phyloP scores from a whole-genome alignment of 2,888 invertebrate genomes.

The Cylindroiulus punctatus region DNA sequence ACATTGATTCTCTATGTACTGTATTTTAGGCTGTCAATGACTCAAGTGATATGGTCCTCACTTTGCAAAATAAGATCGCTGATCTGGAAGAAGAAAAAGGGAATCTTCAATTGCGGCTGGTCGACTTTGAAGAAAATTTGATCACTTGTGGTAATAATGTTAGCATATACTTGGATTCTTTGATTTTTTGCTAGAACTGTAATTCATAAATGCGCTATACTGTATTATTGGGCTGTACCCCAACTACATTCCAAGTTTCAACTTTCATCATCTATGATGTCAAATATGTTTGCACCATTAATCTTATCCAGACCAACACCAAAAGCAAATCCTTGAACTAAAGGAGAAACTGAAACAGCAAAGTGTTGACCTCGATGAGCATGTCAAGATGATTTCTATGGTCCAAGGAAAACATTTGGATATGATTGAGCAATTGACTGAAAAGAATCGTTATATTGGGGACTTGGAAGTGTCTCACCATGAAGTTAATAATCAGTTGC shows the following conservation, averaged over 20 bases:
- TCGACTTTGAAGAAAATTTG: slow-evolving; percentile 80
- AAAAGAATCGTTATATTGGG: background rate
- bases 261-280: background rate
- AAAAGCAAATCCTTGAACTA: slow-evolving; percentile 56
- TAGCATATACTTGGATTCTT: background rate
- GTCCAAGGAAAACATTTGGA: slow-evolving; percentile 77
- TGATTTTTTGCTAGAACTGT: background rate
- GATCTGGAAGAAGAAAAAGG: slow-evolving; percentile 92
- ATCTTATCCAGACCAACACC: background rate
- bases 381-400: slow-evolving; percentile 72
- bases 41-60: slow-evolving; percentile 61
- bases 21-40: background rate
- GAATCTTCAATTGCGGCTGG: slow-evolving; percentile 84
- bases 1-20: too few relatives aligned
- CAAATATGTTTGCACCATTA: background rate
- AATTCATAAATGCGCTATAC: too few relatives aligned
- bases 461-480: background rate
- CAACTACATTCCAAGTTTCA: too few relatives aligned
- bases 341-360: slow-evolving; percentile 60
- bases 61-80: slow-evolving; percentile 71
- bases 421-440: slow-evolving; percentile 72
- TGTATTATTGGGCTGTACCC: too few relatives aligned
- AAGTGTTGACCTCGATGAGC: slow-evolving; percentile 67
- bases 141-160: slow-evolving; percentile 59
- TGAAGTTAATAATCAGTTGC: background rate